Evolutionary conservation across 2,113 vertebrate species (phyloP).

Genomic region (Callospermophilus lateralis): DNA sequence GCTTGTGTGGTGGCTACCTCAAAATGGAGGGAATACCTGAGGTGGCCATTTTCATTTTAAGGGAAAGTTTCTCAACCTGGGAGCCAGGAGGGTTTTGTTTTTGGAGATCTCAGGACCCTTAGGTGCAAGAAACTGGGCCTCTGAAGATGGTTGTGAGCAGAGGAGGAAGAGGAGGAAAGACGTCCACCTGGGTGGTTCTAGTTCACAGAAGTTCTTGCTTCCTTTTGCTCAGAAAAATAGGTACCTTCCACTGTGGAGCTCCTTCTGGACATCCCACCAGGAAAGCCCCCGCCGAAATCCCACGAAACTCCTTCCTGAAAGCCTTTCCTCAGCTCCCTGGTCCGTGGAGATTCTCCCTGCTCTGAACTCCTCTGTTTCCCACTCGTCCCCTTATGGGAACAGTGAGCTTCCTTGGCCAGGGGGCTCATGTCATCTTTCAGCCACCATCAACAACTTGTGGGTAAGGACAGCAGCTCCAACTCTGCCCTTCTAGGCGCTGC

Average conservation of each 20-base stretch:
- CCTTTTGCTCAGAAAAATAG: neutral
- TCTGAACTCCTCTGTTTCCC: neutral
- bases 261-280: neutral
- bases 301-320: neutral
- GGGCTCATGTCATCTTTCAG: accelerated
- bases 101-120: neutral
- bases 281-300: neutral
- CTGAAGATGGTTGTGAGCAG: neutral
- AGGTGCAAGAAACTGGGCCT: neutral
- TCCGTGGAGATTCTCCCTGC: neutral
- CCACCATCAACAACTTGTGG: neutral
- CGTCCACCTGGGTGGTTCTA: neutral
- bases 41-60: neutral
- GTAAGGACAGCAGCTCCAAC: neutral
- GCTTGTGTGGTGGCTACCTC: neutral
- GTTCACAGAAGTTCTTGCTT: neutral
- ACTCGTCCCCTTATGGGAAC: neutral
- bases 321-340: neutral
- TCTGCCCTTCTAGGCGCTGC: neutral
- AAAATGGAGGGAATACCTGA: accelerated
- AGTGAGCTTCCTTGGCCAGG: neutral
- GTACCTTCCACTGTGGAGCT: neutral
- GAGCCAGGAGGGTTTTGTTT: neutral
- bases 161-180: neutral
- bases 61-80: neutral